Evolutionary conservation across 2,113 vertebrate species (phyloP), one percentile per base, ranked within the genome.

Genomic region (Crotophaga sulcirostris): DNA sequence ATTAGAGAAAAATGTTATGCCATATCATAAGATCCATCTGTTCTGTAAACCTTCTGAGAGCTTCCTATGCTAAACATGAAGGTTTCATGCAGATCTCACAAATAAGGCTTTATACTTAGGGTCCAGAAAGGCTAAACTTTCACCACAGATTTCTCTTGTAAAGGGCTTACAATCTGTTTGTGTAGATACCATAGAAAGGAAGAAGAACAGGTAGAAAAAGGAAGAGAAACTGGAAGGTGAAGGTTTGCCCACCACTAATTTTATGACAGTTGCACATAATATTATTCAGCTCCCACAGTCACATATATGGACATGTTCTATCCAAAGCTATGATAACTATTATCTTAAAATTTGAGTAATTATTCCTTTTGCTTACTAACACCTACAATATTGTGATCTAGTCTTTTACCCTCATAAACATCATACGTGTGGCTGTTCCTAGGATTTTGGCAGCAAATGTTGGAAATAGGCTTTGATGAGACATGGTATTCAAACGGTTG

Each of bases 401-500:
- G 28, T 56, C 31, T 86, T 88, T 86, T 54, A 85, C 67, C 52
- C 60, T 90, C 51, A 16, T 81, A 70, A 91, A 51, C 74, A 38
- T 80, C 13, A 51, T 47, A 34, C 83, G 42, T n/a, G 34, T 82
- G 90, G 72, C 77, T 89, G 8, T 84, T 79, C 51, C 60, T 83
- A 55, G 31, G 34, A 87, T 80, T 96, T 91, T 73, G 56, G 66
- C 40, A 56, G 81, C 42, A 91, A 91, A 77, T 44, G 52, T 73
- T 93, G 73, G 83, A 95, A 96, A 70, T 93, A 5, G 59, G 76
- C 79, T 89, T 91, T 93, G 93, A 94, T 90, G 86, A 93, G 67
- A 63, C 38, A 17, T 34, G 75, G 80, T 82, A 68, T 92, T 96
- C 82, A 94, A 90, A 92, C 77, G 49, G 80, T 73, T 90, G 67